These are phyloP conservation scores for Oxyruncus cristatus DNA, from an alignment of 2,113 vertebrate genomes.

Conservation along the genomic window DNA sequence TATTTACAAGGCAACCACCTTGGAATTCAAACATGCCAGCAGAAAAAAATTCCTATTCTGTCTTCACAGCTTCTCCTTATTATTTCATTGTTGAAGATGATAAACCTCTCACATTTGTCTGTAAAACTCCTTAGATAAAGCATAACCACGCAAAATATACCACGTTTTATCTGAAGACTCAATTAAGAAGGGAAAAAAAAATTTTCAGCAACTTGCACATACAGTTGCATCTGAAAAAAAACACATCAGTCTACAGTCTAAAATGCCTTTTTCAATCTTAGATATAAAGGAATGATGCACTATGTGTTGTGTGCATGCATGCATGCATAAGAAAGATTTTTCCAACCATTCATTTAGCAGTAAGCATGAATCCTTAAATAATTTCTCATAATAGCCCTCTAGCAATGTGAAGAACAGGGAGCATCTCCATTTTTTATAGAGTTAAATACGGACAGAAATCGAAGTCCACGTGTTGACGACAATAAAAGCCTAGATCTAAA, in stretches of 20 bases:
- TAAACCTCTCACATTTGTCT: not conserved
- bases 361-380: not conserved
- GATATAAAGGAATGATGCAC: not conserved
- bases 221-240: not conserved
- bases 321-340: not conserved
- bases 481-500: not conserved
- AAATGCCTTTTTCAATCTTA: not conserved
- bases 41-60: not conserved
- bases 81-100: not conserved
- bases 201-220: not conserved
- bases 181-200: not conserved
- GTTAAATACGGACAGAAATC: not conserved
- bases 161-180: not conserved
- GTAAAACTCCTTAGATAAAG: not conserved
- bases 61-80: not conserved
- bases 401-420: not conserved
- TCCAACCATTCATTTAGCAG: not conserved
- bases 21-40: not conserved
- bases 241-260: not conserved
- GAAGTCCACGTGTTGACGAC: not conserved
- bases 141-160: not conserved
- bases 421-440: not conserved
- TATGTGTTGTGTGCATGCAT: not conserved
- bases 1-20: not conserved
- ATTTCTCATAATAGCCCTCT: not conserved